Base-by-base conservation (phyloP, 2,888 invertebrate genomes). In the Netelia melanura region DNA sequence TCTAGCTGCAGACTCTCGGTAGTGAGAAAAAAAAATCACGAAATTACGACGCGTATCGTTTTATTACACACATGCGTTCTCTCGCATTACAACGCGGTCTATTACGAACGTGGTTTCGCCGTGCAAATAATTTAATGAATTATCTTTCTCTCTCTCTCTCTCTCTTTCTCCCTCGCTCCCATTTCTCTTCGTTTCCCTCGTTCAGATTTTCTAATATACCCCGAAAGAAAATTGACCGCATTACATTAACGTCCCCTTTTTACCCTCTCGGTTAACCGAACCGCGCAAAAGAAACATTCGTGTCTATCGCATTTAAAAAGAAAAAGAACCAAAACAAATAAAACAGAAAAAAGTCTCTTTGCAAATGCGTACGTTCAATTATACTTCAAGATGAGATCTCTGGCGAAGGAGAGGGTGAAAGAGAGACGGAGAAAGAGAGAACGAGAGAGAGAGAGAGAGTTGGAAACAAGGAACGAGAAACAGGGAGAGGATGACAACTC, bases 351-450 rank as follows among this genome's bases (percentile, higher is more conserved):
- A 8, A 11, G 56, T 62, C 61, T 72, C 65, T 77, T 17, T 10
- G 43, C 64, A 56, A 79, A 74, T 74, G 56, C 62, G 68, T 70
- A 75, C 78, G 75, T 74, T 85, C 75, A 82, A 85, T 85, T 85
- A 81, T 82, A 82, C 85, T 85, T 85, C 74, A 71, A 82, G 75
- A 82, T 85, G 75, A 58, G 74, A 70, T 54, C 48, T 56, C 43
- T n/a, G 9, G 58, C 17, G 21, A 58, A 14, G 23, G 58, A 21
- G 23, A 48, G 48, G 10, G 10, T 48, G 48, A 30, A 30, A 30
- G 3, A 30, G 30, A 30, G 30, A 30, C 3, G 5, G 30, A 30
- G 6, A 8, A 17, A 17, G 17, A 17, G 17, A 17, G 17, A 17
- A 17, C 17, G 17, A 17, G 17, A 17, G 17, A 17, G 58, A 44